Base-by-base conservation (phyloP, 2,797 vertebrate genomes). In the Lagorchestes hirsutus region DNA sequence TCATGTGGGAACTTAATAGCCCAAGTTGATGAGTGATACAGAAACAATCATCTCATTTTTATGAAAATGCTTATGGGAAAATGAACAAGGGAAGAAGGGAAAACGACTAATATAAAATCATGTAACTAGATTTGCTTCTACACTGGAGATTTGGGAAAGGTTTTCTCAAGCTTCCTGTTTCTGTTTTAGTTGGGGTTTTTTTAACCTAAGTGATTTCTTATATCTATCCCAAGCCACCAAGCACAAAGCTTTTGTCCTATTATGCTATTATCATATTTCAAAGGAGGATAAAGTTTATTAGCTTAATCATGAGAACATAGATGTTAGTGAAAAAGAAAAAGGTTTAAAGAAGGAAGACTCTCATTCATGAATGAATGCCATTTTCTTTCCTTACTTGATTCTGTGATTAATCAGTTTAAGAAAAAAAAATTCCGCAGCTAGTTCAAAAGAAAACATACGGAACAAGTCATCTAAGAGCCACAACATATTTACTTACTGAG, bases 291-390 rank as follows among this genome's bases (percentile, higher is more conserved):
- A 54, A 62, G 54, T 56, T n/a, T 34, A 54, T 46, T 59, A 90
- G 54, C 31, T 57, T 74, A 92, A 91, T 56, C 13, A 34, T 90
- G 95, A 52, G 29, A 55, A 57, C 54, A 28, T 1, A 55, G 62
- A 56, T n/a, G 24, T 46, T 59, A 54, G 56, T 34, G 0, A 92
- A 92, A 12, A 93, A 95, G 22, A 50, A 95, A 93, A 96, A 34
- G 12, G 5, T 90, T 94, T 96, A 95, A 95, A 90, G 97, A 97
- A 97, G 50, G 97, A 97, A 97, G 50, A 87, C 2, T 93, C 52
- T 34, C 34, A 74, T 92, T 91, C 57, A 92, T 46, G 92, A 67
- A 67, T 92, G 93, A 94, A 90, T 95, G 90, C 40, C 58, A 46
- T 93, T 93, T 52, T 0, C 29, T 97, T 95, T 96, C 90, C 55